phyloP scores from a whole-genome alignment of 1,140 invertebrate species.

The Bombus ignitus region DNA sequence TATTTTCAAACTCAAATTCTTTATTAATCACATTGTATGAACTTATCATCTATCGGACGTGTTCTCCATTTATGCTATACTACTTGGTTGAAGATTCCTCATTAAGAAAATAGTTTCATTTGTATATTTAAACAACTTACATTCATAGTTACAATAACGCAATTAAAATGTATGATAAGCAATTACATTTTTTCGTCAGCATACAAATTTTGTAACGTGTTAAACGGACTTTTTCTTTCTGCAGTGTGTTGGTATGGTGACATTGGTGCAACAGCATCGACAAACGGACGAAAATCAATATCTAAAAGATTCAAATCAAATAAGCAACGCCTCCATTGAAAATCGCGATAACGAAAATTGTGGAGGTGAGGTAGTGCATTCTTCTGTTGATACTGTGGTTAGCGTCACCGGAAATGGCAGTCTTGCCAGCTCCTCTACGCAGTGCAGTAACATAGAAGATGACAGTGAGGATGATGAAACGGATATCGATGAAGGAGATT shows the following conservation, averaged over 20 bases:
- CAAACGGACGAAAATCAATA: conserved; percentile 39
- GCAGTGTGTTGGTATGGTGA: conserved; percentile 62
- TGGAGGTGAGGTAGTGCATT: not conserved
- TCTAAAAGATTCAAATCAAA: conserved; percentile 49
- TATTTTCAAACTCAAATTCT: not conserved
- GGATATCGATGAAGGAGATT: conserved; percentile 61
- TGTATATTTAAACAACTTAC: not conserved
- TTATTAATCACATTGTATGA: not conserved
- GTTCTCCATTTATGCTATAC: not conserved
- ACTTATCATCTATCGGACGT: not conserved
- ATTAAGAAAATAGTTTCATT: not conserved
- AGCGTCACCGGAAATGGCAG: conserved; percentile 28
- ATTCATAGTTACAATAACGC: not conserved
- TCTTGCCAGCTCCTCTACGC: conserved; percentile 52
- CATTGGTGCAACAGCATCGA: conserved; percentile 59
- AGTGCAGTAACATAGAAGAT: conserved; percentile 66
- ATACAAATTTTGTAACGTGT: not conserved
- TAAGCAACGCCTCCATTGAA: not conserved
- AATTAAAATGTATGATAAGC: no score
- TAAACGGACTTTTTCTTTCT: not conserved
- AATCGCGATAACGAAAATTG: not conserved
- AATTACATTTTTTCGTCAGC: no score
- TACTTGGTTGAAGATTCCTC: not conserved
- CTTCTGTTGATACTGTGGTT: conserved; percentile 13
- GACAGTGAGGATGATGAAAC: conserved; percentile 62